Conservation (phyloP, 2,113 vertebrate genomes). For the Chloroceryle aenea region DNA sequence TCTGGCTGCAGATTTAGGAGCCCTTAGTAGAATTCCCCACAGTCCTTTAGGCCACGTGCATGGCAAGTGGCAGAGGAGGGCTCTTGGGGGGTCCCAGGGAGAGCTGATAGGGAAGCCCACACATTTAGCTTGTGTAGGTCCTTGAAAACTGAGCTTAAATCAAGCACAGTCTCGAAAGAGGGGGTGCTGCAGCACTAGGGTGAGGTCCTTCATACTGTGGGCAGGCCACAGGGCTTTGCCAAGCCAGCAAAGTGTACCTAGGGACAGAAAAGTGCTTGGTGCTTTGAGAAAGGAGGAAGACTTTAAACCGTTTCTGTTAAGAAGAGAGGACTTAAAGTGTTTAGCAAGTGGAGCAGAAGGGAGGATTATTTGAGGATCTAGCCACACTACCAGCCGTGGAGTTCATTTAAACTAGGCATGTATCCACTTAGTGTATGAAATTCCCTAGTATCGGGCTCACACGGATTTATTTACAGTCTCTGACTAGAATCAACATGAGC, state of each 20-base stretch:
- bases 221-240: background rate
- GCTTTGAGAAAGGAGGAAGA: background rate
- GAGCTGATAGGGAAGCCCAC: background rate
- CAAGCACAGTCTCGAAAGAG: background rate
- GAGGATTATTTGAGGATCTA: background rate
- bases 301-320: background rate
- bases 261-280: background rate
- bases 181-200: background rate
- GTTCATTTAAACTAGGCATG: background rate
- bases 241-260: background rate
- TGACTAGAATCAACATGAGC: background rate
- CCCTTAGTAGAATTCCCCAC: background rate
- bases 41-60: accelerated
- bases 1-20: background rate
- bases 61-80: background rate
- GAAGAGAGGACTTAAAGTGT: background rate
- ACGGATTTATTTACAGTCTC: conserved; percentile 1
- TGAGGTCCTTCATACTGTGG: background rate
- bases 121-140: background rate
- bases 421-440: background rate
- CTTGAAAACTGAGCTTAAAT: background rate
- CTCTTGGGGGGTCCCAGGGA: background rate
- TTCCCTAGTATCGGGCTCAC: background rate
- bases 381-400: background rate
- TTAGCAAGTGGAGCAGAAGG: background rate